A percentile compares a stretch with the other conserved stretches of the same genome.
These are phyloP conservation scores for Drosophila lini DNA, from an alignment of 1,140 invertebrate genomes.

Conservation along the genomic window DNA sequence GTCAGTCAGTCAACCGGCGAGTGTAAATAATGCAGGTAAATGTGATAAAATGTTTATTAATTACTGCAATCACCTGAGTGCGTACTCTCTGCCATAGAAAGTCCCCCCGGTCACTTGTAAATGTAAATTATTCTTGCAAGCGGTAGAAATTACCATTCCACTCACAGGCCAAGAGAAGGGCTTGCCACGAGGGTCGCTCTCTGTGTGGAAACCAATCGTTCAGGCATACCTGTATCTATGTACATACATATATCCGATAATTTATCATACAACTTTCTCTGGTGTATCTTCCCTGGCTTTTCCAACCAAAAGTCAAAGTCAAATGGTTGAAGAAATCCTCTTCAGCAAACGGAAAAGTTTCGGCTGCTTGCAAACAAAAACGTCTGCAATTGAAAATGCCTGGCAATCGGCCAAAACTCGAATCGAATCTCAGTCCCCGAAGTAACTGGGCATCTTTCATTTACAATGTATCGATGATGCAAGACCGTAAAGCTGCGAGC, in stretches of 20 bases:
- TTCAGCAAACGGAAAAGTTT: conserved; percentile 28
- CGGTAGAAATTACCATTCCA: conserved; percentile 70
- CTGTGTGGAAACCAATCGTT: conserved; percentile 31
- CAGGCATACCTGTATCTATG: conserved; percentile 16
- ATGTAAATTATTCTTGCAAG: conserved; percentile 37
- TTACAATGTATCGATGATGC: conserved; percentile 39
- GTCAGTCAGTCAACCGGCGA: conserved; percentile 12
- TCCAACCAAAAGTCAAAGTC: conserved; percentile 60
- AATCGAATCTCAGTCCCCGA: conserved; percentile 13
- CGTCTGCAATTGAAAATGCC: conserved; percentile 13
- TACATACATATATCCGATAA: conserved; percentile 18
- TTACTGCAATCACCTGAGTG: conserved; percentile 42
- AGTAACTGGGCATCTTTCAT: conserved; percentile 24
- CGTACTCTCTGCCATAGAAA: conserved; percentile 56
- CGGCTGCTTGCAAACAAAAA: conserved; percentile 37
- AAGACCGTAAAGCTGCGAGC: conserved; percentile 22
- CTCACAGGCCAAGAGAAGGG: conserved; percentile 62
- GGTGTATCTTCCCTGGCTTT: conserved; percentile 16
- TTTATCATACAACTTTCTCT: conserved; percentile 37
- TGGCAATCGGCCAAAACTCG: conserved; percentile 30
- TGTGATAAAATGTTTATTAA: conserved; percentile 72
- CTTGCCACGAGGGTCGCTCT: conserved; percentile 52
- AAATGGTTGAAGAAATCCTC: conserved; percentile 44
- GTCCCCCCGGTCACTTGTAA: conserved; percentile 40
- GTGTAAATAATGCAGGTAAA: conserved; percentile 52